Evolutionary conservation across 1,140 invertebrate genomes (phyloP).

Genomic region (Euglossa dilemma): DNA sequence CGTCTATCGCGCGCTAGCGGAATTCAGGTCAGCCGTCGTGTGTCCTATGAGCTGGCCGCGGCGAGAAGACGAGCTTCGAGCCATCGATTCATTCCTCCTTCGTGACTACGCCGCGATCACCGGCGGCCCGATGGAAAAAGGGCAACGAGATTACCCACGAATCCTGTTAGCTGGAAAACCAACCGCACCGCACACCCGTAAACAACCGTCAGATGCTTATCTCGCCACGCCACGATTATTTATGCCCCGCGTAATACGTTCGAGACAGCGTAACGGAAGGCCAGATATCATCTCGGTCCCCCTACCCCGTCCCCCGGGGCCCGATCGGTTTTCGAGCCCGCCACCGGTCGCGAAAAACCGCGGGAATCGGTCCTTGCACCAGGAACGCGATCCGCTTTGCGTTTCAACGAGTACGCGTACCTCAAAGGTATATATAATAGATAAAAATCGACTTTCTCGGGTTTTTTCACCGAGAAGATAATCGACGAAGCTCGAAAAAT

Average conservation of each 20-base stretch:
- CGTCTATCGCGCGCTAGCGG: constrained; percentile 63
- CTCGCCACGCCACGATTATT: background rate
- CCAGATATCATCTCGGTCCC: background rate
- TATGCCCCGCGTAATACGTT: background rate
- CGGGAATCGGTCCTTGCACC: too few species aligned
- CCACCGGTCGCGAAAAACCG: too few species aligned
- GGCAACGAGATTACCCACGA: background rate
- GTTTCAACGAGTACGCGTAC: too few species aligned
- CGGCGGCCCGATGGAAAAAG: background rate
- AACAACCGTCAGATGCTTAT: constrained; percentile 7
- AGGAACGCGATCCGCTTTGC: too few species aligned
- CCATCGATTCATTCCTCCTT: constrained; percentile 51
- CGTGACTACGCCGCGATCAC: background rate
- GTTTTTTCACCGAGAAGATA: too few species aligned
- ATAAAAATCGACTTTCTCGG: too few species aligned
- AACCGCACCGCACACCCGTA: background rate
- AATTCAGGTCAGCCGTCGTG: constrained; percentile 76
- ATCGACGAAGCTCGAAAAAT: too few species aligned
- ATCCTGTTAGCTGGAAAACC: constrained; percentile 3
- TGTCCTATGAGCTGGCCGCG: constrained; percentile 64
- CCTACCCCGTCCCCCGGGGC: too few species aligned
- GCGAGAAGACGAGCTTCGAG: constrained; percentile 24
- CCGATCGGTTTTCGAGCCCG: too few species aligned
- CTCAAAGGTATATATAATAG: too few species aligned
- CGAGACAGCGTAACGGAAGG: background rate